phyloP scores from a whole-genome alignment of 2,113 vertebrate genomes.

The Chaetodon auriga region DNA sequence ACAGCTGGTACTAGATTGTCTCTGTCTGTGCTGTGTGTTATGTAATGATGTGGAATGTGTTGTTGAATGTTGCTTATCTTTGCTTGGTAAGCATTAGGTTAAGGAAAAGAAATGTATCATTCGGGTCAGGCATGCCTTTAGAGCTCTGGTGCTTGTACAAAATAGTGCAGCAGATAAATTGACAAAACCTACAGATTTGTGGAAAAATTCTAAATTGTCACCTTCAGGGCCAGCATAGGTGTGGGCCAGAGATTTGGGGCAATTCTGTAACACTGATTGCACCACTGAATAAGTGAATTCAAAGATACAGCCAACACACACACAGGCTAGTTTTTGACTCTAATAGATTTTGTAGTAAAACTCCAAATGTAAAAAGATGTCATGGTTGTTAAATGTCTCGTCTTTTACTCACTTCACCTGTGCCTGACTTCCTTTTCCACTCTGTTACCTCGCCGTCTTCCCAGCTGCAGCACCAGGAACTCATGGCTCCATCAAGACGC shows the following conservation, averaged over 20 bases:
- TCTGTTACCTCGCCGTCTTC: neutral
- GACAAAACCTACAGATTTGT: neutral
- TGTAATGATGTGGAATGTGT: constrained; percentile 36
- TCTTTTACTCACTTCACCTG: neutral
- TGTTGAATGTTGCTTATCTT: constrained; percentile 35
- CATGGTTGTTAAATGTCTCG: neutral
- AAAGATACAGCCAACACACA: neutral
- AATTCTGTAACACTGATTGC: neutral
- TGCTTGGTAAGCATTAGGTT: neutral
- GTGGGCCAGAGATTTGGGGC: neutral
- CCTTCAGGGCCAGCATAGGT: neutral
- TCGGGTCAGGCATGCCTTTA: neutral
- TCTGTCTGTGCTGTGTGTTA: constrained; percentile 10
- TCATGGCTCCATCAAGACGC: constrained; percentile 6
- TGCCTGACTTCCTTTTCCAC: neutral
- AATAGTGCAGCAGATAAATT: neutral
- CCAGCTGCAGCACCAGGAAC: constrained; percentile 5
- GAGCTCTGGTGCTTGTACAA: constrained; percentile 5
- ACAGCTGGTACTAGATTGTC: neutral
- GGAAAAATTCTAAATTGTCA: neutral
- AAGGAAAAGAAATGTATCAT: neutral
- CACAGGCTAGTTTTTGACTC: neutral
- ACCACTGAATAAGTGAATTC: neutral
- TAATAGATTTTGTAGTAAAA: neutral
- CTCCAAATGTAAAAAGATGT: neutral